phyloP scores from a whole-genome alignment of 2,888 invertebrate species.

The Tetragnatha montana region DNA sequence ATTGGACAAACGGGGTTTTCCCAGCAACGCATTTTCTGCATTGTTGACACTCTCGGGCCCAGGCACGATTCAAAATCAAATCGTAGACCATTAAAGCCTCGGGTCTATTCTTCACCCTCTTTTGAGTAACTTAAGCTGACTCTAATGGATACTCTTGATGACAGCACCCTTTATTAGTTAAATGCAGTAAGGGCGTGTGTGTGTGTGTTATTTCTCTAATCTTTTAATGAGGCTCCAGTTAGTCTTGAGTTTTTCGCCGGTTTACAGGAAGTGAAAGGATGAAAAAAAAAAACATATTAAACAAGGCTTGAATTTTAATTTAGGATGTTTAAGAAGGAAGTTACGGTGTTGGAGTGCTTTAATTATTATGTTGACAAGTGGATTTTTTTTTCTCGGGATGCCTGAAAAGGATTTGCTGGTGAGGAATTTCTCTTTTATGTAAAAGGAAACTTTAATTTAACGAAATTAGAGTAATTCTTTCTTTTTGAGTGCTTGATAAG shows the following conservation, averaged over 20 bases:
- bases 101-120: constrained; percentile 14
- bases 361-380: constrained; percentile 16
- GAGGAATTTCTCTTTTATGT: background rate
- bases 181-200: constrained; percentile 28
- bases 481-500: background rate
- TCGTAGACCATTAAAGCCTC: constrained; percentile 43
- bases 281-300: constrained; percentile 8
- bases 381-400: background rate
- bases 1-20: constrained; percentile 49
- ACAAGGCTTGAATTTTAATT: constrained; percentile 33
- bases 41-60: constrained; percentile 47
- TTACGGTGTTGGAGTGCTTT: background rate
- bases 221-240: constrained; percentile 22
- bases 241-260: constrained; percentile 21
- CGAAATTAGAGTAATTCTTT: background rate
- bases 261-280: background rate
- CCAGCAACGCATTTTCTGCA: constrained; percentile 54
- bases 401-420: background rate
- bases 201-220: constrained; percentile 17
- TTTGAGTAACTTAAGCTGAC: constrained; percentile 53
- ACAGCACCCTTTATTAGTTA: constrained; percentile 47
- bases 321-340: constrained; percentile 9
- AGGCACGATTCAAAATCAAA: constrained; percentile 54
- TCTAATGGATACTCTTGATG: constrained; percentile 47
- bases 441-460: constrained; percentile 10